Percentiles rank a stretch among this genome's conserved stretches.
phyloP scores from a whole-genome alignment of 2,113 vertebrate genomes.

The Centropristis striata region DNA sequence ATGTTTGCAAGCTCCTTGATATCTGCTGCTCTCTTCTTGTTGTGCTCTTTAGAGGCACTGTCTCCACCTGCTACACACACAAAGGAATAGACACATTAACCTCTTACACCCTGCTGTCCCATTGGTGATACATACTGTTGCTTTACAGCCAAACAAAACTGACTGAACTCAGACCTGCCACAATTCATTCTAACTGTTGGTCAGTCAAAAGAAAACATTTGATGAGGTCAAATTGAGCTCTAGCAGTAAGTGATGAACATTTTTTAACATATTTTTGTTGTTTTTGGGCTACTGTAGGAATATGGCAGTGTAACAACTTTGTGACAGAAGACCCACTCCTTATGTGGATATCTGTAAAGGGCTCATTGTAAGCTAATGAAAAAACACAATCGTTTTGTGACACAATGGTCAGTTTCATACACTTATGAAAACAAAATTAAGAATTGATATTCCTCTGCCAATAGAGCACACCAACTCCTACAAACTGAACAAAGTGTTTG shows the following conservation, averaged over 20 bases:
- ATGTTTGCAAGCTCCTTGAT: conserved; percentile 70
- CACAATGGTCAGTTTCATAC: no score
- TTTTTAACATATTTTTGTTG: no score
- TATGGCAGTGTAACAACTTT: no score
- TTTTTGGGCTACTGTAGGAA: no score
- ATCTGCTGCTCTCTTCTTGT: conserved; percentile 73
- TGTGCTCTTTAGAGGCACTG: conserved; percentile 74
- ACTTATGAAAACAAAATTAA: no score
- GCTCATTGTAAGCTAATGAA: no score
- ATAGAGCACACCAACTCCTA: no score
- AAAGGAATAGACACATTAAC: neutral
- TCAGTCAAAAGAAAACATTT: neutral
- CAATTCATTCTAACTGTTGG: neutral
- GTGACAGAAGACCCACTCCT: no score
- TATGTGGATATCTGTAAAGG: no score
- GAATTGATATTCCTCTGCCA: no score
- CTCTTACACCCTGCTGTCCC: neutral
- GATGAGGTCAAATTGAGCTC: neutral
- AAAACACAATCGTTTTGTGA: no score
- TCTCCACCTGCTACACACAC: conserved; percentile 67
- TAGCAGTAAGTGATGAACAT: neutral
- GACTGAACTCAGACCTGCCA: neutral
- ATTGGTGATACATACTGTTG: neutral
- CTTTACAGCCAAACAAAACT: neutral
- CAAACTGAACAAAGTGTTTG: no score